A percentile compares a stretch with the other conserved stretches of the same genome.
Conservation (phyloP, 1,140 invertebrate genomes). For the Papilio polytes region DNA sequence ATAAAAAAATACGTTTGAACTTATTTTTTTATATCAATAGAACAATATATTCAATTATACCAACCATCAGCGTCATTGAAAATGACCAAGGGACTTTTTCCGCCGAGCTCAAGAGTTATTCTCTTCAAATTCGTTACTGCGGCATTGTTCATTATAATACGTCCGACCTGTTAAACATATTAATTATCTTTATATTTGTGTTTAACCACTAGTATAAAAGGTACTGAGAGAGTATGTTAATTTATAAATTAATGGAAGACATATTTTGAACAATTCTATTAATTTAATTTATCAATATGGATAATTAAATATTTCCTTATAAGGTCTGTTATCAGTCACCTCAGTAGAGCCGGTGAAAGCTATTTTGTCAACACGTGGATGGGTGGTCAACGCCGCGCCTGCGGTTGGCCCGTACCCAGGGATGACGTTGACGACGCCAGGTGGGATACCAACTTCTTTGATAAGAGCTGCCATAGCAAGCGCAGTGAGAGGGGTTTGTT, state of each 20-base stretch:
- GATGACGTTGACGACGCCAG: conserved; percentile 87
- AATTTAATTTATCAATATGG: too few species aligned
- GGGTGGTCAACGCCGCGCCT: conserved; percentile 86
- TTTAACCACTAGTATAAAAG: too few species aligned
- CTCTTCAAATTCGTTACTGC: conserved; percentile 90
- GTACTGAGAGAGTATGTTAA: too few species aligned
- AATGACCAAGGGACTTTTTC: conserved; percentile 90
- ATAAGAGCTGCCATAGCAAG: conserved; percentile 87
- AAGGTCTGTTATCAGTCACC: conserved; percentile 49
- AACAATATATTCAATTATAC: background rate
- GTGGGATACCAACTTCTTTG: conserved; percentile 89
- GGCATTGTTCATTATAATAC: conserved; percentile 86
- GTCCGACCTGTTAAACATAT: conserved; percentile 82
- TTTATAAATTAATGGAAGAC: too few species aligned
- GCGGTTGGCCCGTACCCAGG: conserved; percentile 87
- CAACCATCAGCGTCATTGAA: conserved; percentile 80
- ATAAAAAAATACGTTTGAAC: background rate
- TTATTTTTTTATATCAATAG: background rate
- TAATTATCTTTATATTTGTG: too few species aligned
- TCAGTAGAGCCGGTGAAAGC: conserved; percentile 88
- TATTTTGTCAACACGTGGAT: conserved; percentile 88
- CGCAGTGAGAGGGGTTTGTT: conserved; percentile 91
- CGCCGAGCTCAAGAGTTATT: conserved; percentile 90
- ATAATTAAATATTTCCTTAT: too few species aligned
- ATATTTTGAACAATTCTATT: too few species aligned